Conservation (phyloP, 2,113 vertebrate species). For the Chlamydotis undulata region DNA sequence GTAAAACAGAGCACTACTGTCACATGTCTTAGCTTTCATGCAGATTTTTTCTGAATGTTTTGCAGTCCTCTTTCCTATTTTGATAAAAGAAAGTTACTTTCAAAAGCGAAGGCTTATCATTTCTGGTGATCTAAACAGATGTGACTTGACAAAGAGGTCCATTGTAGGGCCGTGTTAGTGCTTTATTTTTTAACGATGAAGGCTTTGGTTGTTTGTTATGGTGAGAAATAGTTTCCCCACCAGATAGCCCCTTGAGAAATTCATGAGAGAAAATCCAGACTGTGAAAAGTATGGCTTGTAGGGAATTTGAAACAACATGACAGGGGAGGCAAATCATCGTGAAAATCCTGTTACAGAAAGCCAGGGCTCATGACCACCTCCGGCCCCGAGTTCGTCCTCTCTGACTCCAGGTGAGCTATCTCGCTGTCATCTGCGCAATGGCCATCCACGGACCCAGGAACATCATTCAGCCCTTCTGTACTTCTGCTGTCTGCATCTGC, state of each 20-base stretch:
- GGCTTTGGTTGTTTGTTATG: constrained; percentile 65
- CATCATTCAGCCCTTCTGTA: neutral
- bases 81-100: constrained; percentile 46
- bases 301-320: constrained; percentile 64
- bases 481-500: neutral
- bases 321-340: constrained; percentile 13
- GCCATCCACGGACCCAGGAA: neutral
- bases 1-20: neutral
- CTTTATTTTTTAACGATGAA: constrained; percentile 58
- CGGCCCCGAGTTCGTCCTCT: neutral
- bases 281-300: constrained; percentile 63
- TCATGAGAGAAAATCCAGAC: constrained; percentile 62
- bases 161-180: constrained; percentile 27
- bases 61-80: constrained; percentile 2
- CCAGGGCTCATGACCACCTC: neutral
- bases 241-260: constrained; percentile 66
- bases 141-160: constrained; percentile 46
- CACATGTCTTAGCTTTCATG: neutral
- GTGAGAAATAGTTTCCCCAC: constrained; percentile 65
- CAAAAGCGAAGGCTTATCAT: constrained; percentile 42
- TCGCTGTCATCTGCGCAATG: accelerated
- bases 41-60: neutral
- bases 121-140: constrained; percentile 66
- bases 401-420: neutral
- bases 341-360: constrained; percentile 10